Conservation (phyloP, 2,888 invertebrate species). For the Pherbina coryleti region DNA sequence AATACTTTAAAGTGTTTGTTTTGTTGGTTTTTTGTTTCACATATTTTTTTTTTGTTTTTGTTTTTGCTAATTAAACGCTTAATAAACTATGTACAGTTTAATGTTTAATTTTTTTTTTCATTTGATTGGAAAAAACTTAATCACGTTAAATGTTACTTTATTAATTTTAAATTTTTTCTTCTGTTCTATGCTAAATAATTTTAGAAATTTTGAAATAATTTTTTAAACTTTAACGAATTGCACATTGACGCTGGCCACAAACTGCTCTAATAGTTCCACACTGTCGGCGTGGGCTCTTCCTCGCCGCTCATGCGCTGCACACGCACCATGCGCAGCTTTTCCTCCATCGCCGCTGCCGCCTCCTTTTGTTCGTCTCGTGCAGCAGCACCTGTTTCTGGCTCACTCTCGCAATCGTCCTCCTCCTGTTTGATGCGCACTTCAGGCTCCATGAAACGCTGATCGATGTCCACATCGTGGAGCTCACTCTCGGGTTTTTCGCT, state of each 20-base stretch:
- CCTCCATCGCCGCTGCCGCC: slow-evolving; percentile 58
- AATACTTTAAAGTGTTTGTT: slow-evolving; percentile 44
- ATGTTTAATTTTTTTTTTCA: background rate
- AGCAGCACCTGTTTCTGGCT: slow-evolving; percentile 42
- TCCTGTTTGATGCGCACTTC: slow-evolving; percentile 67
- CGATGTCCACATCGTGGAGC: slow-evolving; percentile 57
- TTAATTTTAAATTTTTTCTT: background rate
- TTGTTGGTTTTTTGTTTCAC: slow-evolving; percentile 36
- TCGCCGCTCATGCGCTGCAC: slow-evolving; percentile 59
- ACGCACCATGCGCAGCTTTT: slow-evolving; percentile 63
- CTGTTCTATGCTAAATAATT: background rate
- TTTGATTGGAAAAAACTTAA: slow-evolving; percentile 36
- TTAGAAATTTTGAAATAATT: slow-evolving; percentile 1
- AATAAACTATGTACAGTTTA: slow-evolving; percentile 24
- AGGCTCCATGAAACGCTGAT: slow-evolving; percentile 66
- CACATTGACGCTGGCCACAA: slow-evolving; percentile 6
- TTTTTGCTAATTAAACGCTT: slow-evolving; percentile 9
- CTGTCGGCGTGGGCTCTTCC: slow-evolving; percentile 49
- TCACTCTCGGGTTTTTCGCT: slow-evolving; percentile 52
- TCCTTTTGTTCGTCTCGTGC: slow-evolving; percentile 30
- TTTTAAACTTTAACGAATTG: slow-evolving; percentile 31
- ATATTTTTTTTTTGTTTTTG: slow-evolving; percentile 16
- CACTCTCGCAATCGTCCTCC: slow-evolving; percentile 64
- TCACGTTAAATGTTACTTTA: slow-evolving; percentile 31
- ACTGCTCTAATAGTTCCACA: slow-evolving; percentile 58